These are phyloP conservation scores for Dichetophora obliterata DNA, from an alignment of 2,888 invertebrate species.

Conservation along the genomic window DNA sequence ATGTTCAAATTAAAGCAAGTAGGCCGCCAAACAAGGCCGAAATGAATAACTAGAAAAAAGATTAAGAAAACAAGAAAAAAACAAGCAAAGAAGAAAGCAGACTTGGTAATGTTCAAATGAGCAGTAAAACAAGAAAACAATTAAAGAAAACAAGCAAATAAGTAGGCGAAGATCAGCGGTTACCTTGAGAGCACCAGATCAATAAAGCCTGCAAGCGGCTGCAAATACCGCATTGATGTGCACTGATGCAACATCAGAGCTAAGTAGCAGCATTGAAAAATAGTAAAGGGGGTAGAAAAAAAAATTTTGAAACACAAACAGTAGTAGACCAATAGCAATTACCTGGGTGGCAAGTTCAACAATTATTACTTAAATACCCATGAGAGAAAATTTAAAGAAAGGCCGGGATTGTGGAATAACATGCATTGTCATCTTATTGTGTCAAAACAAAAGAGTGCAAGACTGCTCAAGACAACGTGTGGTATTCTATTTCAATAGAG, in stretches of 20 bases:
- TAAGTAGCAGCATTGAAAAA: background rate
- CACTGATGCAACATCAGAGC: background rate
- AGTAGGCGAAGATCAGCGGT: slow-evolving; percentile 3
- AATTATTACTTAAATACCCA: background rate
- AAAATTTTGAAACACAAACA: background rate
- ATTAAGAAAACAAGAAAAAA: background rate
- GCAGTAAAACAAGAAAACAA: background rate
- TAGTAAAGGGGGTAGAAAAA: background rate
- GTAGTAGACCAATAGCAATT: background rate
- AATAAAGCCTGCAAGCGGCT: background rate
- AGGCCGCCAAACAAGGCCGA: slow-evolving; percentile 52
- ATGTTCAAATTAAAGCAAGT: slow-evolving; percentile 60
- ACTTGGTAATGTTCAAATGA: background rate
- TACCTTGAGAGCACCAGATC: background rate
- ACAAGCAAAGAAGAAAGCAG: background rate
- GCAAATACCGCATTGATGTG: background rate
- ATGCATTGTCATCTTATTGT: background rate
- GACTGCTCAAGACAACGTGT: background rate
- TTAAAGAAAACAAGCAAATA: slow-evolving; percentile 17
- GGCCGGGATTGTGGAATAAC: background rate
- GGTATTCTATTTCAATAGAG: background rate
- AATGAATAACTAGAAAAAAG: slow-evolving; percentile 16
- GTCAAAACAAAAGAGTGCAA: background rate
- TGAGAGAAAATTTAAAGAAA: background rate
- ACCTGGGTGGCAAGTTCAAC: slow-evolving; percentile 4